A percentile compares a stretch with the other conserved stretches of the same genome.
These are phyloP conservation scores for Drosophila algonquin DNA, from an alignment of 2,888 invertebrate species.

Conservation along the genomic window DNA sequence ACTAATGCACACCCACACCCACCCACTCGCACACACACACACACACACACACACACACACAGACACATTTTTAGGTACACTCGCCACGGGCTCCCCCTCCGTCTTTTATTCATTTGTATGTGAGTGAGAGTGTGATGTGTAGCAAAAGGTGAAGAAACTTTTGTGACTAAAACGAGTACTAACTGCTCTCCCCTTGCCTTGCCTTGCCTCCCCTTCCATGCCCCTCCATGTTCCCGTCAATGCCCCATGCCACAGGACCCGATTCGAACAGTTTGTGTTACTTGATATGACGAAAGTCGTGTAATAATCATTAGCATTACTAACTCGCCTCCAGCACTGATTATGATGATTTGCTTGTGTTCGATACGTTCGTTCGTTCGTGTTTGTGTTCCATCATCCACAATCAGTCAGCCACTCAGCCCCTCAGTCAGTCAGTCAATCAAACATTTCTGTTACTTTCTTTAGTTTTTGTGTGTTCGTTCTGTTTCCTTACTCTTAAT, in stretches of 20 bases:
- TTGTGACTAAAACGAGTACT: constrained; percentile 36
- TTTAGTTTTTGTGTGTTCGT: constrained; percentile 6
- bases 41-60: constrained; percentile 51
- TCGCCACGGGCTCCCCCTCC: not conserved
- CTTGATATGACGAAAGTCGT: constrained; percentile 71
- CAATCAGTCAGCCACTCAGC: not conserved
- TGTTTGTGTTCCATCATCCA: not conserved
- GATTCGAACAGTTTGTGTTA: constrained; percentile 54
- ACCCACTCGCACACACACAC: not conserved
- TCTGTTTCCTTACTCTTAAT: constrained; percentile 35
- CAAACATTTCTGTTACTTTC: constrained; percentile 14
- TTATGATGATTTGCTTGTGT: constrained; percentile 13
- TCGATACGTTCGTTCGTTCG: not conserved
- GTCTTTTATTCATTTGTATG: constrained; percentile 38
- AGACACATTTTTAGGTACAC: constrained; percentile 20
- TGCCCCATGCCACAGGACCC: not conserved
- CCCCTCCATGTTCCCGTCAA: not conserved
- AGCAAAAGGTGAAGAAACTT: constrained; percentile 21
- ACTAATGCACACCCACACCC: constrained; percentile 34
- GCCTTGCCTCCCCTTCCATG: not conserved
- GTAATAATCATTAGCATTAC: constrained; percentile 45
- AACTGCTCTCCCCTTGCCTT: not conserved
- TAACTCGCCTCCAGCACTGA: constrained; percentile 4
- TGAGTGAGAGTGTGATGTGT: constrained; percentile 48
- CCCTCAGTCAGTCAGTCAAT: not conserved